Percentiles rank a stretch among this genome's conserved stretches.
phyloP scores from a whole-genome alignment of 2,113 vertebrate species.

The Telmatochromis sp. region DNA sequence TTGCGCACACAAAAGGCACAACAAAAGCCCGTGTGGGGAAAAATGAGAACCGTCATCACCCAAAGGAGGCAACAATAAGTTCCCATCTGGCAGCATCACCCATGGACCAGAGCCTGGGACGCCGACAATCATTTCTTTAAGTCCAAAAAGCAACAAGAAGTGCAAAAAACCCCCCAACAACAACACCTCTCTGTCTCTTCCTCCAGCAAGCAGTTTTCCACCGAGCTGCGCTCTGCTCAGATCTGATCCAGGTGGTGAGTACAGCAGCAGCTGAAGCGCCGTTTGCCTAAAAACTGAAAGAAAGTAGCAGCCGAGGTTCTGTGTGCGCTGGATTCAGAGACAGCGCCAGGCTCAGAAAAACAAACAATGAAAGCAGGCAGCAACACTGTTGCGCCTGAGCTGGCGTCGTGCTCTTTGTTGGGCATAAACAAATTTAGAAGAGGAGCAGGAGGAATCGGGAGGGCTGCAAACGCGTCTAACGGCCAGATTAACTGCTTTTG shows the following conservation, averaged over 20 bases:
- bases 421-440: not conserved
- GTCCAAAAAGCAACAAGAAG: not conserved
- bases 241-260: slow-evolving; percentile 68
- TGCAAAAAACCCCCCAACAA: not conserved
- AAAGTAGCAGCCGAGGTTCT: not conserved
- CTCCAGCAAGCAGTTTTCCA: slow-evolving; percentile 14
- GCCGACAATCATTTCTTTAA: slow-evolving; percentile 25
- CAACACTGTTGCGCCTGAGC: slow-evolving; percentile 20
- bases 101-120: slow-evolving; percentile 30
- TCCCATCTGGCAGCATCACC: slow-evolving; percentile 31
- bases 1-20: slow-evolving; percentile 72
- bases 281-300: not conserved
- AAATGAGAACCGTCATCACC: slow-evolving; percentile 52
- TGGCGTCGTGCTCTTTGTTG: slow-evolving; percentile 45
- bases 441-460: not conserved
- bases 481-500: not conserved
- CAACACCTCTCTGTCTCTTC: not conserved
- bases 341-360: not conserved
- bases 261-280: not conserved
- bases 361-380: not conserved
- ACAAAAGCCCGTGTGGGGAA: slow-evolving; percentile 65
- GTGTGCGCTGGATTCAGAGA: slow-evolving; percentile 5
- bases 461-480: not conserved
- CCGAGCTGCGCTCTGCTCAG: slow-evolving; percentile 41
- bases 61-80: slow-evolving; percentile 23